These are phyloP conservation scores for Paelopatides confundens DNA, from an alignment of 53 echinoderm and acorn worm genomes.

Conservation along the genomic window DNA sequence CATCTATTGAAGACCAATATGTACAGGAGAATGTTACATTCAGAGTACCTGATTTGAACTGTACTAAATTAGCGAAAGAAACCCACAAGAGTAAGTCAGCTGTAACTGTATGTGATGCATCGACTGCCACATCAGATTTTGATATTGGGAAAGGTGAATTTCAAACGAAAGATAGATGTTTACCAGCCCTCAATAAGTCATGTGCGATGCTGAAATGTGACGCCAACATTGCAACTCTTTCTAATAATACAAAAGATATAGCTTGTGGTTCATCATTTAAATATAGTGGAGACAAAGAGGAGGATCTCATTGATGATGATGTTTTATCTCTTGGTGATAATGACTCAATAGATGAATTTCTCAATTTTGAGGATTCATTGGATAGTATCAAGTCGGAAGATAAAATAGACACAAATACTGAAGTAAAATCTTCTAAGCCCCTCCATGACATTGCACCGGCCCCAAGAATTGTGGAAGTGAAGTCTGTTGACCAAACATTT, in stretches of 20 bases:
- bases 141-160: too few relatives aligned
- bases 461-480: not conserved
- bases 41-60: not conserved
- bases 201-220: not conserved
- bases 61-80: not conserved
- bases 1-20: not conserved
- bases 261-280: not conserved
- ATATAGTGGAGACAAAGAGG: not conserved
- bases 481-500: not conserved
- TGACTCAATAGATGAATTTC: not conserved
- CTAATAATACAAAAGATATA: not conserved
- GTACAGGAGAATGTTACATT: not conserved
- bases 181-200: not conserved
- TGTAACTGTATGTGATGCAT: not conserved
- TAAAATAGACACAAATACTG: not conserved
- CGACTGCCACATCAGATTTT: not conserved
- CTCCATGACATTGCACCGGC: not conserved
- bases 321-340: slow-evolving; percentile 15
- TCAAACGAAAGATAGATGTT: not conserved
- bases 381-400: not conserved
- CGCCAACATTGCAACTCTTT: not conserved
- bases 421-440: not conserved
- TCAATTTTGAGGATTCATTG: not conserved
- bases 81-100: not conserved
- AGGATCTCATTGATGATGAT: not conserved